Base-by-base conservation (phyloP, 2,797 vertebrate genomes). In the Diplodus sargus region DNA sequence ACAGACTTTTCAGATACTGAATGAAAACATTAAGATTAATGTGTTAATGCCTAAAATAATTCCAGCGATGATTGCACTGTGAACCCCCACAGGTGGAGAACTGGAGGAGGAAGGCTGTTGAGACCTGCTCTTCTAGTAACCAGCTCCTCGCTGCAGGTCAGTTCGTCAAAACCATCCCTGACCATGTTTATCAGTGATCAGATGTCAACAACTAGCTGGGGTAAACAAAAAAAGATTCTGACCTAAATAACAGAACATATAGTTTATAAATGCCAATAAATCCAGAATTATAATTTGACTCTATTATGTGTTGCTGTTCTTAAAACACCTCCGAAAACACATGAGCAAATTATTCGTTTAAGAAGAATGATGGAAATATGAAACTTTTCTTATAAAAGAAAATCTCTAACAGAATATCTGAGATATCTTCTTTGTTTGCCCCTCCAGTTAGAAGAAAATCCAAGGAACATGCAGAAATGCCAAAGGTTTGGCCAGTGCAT, bases 111-210 rank as follows among this genome's bases (percentile, higher is more conserved):
- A 94, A 93, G 79, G 95, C 97, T 30, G 90, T 95, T 49, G 97
- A 97, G 88, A 95, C 87, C 0, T 99, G 97, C 66, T 96, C 96
- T 78, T 91, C 94, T 56, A 96, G 95, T 89, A 97, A 96, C 85
- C 96, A 97, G 70, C 94, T 95, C 60, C 91, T 97, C 15, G 93
- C 96, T 87, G 94, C 96, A 96, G 97, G 97, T 98, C 89, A 96
- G 84, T 89, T 30, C 0, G 1, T 25, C 51, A 42, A 47, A 11
- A 62, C n/a, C 58, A 6, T 28, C n/a, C 47, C 20, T 39, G 11
- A 48, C 57, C 52, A 47, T 66, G 34, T 76, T 66, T 71, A 65
- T 65, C 34, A 61, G 20, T 68, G 28, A 85, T 43, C 82, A 76
- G 16, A 74, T 47, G 58, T 79, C 14, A 78, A 83, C 47, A 79